These are phyloP conservation scores for Pocillopora grandis DNA, from an alignment of 92 coral and sea anemone genomes.

Conservation along the genomic window DNA sequence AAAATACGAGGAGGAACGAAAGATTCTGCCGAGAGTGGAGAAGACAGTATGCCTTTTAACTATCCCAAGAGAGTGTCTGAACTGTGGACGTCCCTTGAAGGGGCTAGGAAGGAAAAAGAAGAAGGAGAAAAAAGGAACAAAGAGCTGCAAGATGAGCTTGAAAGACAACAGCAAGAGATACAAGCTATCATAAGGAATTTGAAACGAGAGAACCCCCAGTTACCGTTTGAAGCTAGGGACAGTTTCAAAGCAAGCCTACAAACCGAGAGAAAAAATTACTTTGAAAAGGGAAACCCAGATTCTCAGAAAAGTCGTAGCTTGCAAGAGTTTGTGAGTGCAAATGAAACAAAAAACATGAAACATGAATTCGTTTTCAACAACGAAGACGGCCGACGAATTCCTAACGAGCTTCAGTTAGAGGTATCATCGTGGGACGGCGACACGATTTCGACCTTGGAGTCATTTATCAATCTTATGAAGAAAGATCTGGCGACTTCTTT, in stretches of 20 bases:
- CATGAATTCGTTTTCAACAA: conserved; percentile 27
- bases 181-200: conserved; percentile 12
- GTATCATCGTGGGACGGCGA: not conserved
- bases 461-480: conserved; percentile 9
- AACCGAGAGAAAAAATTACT: not conserved
- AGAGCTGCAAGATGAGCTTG: conserved; percentile 46
- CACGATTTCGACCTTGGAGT: conserved; percentile 10
- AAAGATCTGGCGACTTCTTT: conserved; percentile 9
- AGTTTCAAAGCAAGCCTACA: not conserved
- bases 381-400: conserved; percentile 8
- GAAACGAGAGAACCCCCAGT: conserved; percentile 7
- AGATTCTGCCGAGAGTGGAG: not conserved
- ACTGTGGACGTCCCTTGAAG: conserved; percentile 50
- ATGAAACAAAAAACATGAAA: not conserved
- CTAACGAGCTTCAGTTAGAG: not conserved
- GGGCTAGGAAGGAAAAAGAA: conserved; percentile 40
- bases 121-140: conserved; percentile 36
- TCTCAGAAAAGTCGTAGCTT: conserved; percentile 3
- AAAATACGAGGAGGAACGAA: not conserved
- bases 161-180: conserved; percentile 32
- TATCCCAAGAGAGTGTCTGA: conserved; percentile 41
- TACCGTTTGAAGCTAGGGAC: not conserved
- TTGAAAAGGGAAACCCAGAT: not conserved
- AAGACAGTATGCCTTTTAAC: conserved; percentile 8
- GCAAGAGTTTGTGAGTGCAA: conserved; percentile 5